phyloP scores from a whole-genome alignment of 2,888 invertebrate species.

The Scaptomyza caliginosa region DNA sequence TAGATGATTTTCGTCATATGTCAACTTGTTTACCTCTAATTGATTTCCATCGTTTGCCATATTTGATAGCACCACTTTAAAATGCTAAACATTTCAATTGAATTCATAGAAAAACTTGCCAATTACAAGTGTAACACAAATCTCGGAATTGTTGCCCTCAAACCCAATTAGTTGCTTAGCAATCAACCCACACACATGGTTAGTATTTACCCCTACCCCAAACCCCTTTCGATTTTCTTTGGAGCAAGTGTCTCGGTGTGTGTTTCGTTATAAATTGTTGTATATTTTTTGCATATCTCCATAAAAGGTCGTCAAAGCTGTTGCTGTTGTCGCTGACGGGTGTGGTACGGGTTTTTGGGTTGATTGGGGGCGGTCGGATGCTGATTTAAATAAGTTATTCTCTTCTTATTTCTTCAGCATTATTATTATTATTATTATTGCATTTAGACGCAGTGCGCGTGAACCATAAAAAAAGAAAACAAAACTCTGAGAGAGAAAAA shows the following conservation, averaged over 20 bases:
- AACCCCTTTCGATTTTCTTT: neutral
- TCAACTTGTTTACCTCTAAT: neutral
- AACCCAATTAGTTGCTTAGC: conserved; percentile 47
- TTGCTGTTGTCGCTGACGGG: conserved; percentile 38
- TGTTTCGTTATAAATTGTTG: conserved; percentile 48
- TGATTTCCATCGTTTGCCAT: neutral
- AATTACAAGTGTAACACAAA: conserved; percentile 35
- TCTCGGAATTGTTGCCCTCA: conserved; percentile 9
- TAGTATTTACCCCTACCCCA: neutral
- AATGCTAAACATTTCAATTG: conserved; percentile 27
- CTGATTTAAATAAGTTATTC: conserved; percentile 78
- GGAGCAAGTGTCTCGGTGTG: conserved; percentile 1
- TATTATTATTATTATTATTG: conserved; percentile 36
- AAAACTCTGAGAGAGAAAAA: conserved; percentile 5
- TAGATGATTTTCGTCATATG: neutral
- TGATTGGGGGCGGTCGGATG: conserved; percentile 66
- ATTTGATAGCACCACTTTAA: conserved; percentile 19
- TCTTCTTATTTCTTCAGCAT: conserved; percentile 40
- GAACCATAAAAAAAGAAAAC: conserved; percentile 23
- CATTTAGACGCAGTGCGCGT: conserved; percentile 20
- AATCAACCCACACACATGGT: conserved; percentile 46
- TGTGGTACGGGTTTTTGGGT: neutral
- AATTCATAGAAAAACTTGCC: conserved; percentile 54
- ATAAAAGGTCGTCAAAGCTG: conserved; percentile 74
- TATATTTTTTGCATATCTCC: conserved; percentile 61